Evolutionary conservation across 1,140 invertebrate genomes (phyloP).

Genomic region (Tigriopus japonicus): DNA sequence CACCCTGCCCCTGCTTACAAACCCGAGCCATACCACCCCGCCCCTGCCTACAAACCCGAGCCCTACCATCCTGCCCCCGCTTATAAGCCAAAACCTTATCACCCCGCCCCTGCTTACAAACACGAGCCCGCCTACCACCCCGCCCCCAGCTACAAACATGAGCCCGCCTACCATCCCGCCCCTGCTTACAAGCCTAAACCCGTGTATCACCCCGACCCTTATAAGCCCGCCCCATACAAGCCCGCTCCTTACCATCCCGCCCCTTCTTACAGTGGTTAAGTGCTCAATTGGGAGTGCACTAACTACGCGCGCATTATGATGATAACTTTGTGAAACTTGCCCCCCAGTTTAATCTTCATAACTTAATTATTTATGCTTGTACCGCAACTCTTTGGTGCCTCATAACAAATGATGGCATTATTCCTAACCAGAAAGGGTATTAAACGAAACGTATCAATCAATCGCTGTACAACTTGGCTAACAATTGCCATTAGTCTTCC

Average conservation of each 20-base stretch:
- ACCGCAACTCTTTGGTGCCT: too few relatives aligned
- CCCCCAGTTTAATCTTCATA: too few relatives aligned
- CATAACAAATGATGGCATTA: too few relatives aligned
- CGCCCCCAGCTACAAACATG: neutral
- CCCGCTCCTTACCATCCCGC: neutral
- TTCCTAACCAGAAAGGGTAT: too few relatives aligned
- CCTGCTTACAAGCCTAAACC: too few relatives aligned
- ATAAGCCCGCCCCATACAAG: neutral
- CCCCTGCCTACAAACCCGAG: neutral
- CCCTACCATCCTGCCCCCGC: neutral
- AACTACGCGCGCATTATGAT: too few relatives aligned
- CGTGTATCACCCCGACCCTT: neutral
- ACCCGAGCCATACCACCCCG: conserved; percentile 3
- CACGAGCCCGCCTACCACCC: neutral
- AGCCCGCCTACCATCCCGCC: neutral
- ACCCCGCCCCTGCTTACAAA: neutral
- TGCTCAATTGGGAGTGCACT: too few relatives aligned
- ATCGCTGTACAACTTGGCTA: too few relatives aligned
- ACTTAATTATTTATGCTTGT: too few relatives aligned
- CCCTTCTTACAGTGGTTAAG: neutral
- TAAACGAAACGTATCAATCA: too few relatives aligned
- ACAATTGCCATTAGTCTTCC: too few relatives aligned
- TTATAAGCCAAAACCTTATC: neutral
- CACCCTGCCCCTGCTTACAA: neutral
- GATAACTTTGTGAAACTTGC: too few relatives aligned